Evolutionary conservation across 1,140 invertebrate genomes (phyloP).

Genomic region (Calephelis virginiensis): DNA sequence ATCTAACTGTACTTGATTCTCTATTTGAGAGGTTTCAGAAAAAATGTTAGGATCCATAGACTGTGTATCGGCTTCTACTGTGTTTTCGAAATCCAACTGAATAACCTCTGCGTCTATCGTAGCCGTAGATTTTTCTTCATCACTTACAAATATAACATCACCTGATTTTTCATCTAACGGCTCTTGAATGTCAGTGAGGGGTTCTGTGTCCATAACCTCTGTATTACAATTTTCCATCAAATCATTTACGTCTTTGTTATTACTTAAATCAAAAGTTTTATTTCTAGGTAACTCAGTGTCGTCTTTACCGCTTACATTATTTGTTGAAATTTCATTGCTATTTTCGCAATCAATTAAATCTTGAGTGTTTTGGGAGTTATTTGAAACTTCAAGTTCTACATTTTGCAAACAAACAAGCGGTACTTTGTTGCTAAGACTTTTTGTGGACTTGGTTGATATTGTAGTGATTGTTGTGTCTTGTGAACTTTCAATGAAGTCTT

Average conservation of each 20-base stretch:
- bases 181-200: slow-evolving; percentile 22
- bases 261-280: slow-evolving; percentile 42
- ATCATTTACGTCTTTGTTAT: slow-evolving; percentile 33
- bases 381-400: slow-evolving; percentile 18
- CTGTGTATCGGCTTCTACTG: slow-evolving; percentile 62
- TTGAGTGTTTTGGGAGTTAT: slow-evolving; percentile 22
- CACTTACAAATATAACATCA: slow-evolving; percentile 41
- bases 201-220: slow-evolving; percentile 55
- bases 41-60: slow-evolving; percentile 38
- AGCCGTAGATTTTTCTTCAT: slow-evolving; percentile 36
- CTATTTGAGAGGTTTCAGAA: slow-evolving; percentile 8
- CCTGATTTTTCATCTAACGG: not conserved
- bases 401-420: slow-evolving; percentile 38
- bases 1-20: not conserved
- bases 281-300: slow-evolving; percentile 52
- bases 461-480: slow-evolving; percentile 69
- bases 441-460: slow-evolving; percentile 55
- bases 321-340: not conserved
- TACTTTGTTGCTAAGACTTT: slow-evolving; percentile 38
- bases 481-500: slow-evolving; percentile 76
- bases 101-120: slow-evolving; percentile 34
- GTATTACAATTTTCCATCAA: slow-evolving; percentile 63
- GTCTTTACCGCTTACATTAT: slow-evolving; percentile 35
- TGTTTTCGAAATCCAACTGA: slow-evolving; percentile 44
- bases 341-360: slow-evolving; percentile 18